These are phyloP conservation scores for Ceramica pisi DNA, from an alignment of 2,888 invertebrate genomes.

Conservation along the genomic window DNA sequence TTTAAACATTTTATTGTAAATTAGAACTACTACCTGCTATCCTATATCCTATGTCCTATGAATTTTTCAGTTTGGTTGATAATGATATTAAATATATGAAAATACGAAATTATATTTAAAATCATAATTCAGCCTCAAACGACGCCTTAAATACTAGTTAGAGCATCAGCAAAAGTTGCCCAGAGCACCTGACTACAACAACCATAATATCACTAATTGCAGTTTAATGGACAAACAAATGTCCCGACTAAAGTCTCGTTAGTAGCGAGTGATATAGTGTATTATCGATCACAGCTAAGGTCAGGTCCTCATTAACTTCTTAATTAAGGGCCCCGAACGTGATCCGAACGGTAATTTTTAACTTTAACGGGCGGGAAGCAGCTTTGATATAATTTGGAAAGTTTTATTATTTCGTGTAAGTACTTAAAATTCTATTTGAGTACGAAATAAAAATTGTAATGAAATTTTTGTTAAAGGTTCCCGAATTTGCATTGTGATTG, in stretches of 20 bases:
- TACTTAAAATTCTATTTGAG: constrained; percentile 56
- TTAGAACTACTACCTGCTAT: too few relatives aligned
- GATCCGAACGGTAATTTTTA: constrained; percentile 78
- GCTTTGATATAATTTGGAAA: constrained; percentile 64
- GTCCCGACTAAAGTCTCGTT: constrained; percentile 49
- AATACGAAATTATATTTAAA: neutral
- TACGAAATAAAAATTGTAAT: constrained; percentile 54
- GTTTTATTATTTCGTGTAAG: constrained; percentile 62
- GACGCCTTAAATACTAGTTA: neutral
- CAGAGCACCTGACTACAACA: constrained; percentile 4
- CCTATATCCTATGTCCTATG: too few relatives aligned
- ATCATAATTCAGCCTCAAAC: neutral
- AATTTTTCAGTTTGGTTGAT: neutral
- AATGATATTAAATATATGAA: neutral
- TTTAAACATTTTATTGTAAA: too few relatives aligned
- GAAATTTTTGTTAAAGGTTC: constrained; percentile 50
- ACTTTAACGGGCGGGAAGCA: constrained; percentile 62
- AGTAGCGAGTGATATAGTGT: constrained; percentile 69
- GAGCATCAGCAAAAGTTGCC: neutral
- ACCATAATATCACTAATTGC: constrained; percentile 26
- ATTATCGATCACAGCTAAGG: constrained; percentile 81
- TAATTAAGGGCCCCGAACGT: constrained; percentile 85
- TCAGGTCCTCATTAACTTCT: constrained; percentile 85
- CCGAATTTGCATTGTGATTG: constrained; percentile 48
- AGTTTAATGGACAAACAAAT: constrained; percentile 54